Conservation (phyloP, 2,113 vertebrate genomes). For the Chauna torquata region DNA sequence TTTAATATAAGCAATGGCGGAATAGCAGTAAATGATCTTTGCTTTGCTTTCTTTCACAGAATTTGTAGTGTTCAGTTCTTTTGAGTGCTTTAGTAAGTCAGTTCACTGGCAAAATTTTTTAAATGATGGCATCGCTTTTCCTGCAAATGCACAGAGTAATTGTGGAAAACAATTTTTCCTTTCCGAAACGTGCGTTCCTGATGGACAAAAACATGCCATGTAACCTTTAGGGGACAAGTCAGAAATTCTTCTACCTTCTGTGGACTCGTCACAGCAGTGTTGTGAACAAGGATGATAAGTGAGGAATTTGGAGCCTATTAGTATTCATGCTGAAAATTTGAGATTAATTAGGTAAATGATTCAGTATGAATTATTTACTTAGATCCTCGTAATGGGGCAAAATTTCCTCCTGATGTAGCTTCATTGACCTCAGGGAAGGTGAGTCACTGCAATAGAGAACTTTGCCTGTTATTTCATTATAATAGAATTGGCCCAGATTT, state of each 20-base stretch:
- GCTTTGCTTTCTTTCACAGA: background rate
- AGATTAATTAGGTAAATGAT: conserved; percentile 35
- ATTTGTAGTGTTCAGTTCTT: background rate
- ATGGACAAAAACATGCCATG: background rate
- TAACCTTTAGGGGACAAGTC: background rate
- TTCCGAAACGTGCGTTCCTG: background rate
- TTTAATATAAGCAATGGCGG: background rate
- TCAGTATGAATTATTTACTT: conserved; percentile 12
- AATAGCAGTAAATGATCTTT: background rate
- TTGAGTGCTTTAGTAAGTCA: background rate
- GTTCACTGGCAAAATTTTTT: background rate
- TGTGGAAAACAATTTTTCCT: background rate
- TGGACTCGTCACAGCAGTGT: background rate
- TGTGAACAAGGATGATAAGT: background rate
- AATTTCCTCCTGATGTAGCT: background rate
- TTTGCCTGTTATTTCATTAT: background rate
- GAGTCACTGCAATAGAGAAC: background rate
- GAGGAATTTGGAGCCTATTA: background rate
- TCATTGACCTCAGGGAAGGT: conserved; percentile 13
- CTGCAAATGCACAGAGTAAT: background rate
- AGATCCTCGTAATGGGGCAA: background rate
- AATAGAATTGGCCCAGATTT: background rate
- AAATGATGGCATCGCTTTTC: background rate
- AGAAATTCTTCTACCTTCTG: background rate
- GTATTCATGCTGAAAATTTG: background rate